Base-by-base conservation (phyloP, 1,140 invertebrate genomes). In the Drosophila parvula region DNA sequence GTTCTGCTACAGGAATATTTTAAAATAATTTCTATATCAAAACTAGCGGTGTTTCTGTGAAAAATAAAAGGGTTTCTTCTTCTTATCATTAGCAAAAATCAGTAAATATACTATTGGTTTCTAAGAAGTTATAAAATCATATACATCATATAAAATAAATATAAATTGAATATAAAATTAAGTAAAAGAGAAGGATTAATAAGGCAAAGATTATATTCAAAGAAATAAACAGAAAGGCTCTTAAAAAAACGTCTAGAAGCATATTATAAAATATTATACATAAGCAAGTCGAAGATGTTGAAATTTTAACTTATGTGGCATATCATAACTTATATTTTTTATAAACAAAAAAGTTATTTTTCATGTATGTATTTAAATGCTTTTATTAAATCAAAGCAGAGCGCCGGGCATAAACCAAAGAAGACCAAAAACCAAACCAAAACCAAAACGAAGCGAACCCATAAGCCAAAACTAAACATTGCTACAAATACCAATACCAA, bases 401-500 rank as follows among this genome's bases (percentile, higher is more conserved):
- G 36, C 53, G 43, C 69, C 55, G 28, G 53, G 43, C 69, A 59
- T 22, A 55, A 79, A 79, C 61, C 60, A 76, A 81, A 67, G 63
- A 59, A 63, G 51, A 50, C 51, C 74, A 57, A 76, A 65, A 64
- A 59, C 61, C 61, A 60, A 47, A 55, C 57, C 40, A 81, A 86
- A 62, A 64, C 73, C 41, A 53, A 84, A 78, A 50, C 56, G 48
- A 48, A 57, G 28, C 43, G 57, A 65, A 68, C 44, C 63, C 65
- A 74, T 60, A 81, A 86, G 50, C 74, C 79, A 76, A 74, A 88
- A 78, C 61, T 41, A 68, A 88, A 79, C 61, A 78, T 43, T 41
- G 50, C 83, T 88, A 88, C 83, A 70, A 79, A 79, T 88, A 69
- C 83, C 51, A 55, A 86, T 79, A 73, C 18, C 71, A 75, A 40